Base-by-base conservation (phyloP, 1,140 invertebrate species). In the Cardiocondyla obscurior region DNA sequence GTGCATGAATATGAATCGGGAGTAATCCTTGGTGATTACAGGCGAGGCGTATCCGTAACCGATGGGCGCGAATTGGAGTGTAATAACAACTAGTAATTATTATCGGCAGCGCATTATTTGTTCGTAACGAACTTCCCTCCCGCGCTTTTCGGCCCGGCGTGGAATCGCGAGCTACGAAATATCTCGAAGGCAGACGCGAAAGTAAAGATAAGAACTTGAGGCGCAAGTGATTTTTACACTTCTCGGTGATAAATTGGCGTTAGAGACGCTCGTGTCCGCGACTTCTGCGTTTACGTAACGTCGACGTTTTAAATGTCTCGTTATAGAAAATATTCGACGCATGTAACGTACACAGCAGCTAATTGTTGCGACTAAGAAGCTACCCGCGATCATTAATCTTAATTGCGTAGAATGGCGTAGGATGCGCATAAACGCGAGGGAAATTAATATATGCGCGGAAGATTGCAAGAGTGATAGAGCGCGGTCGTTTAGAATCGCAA, bases 1-100 rank as follows among this genome's bases (percentile, higher is more conserved):
- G 55, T 44, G 25, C 58, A 86, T 86, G 85, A 86, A 86, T 86
- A 86, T 86, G 85, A 86, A 86, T 86, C 64, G 81, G 49, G 30
- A 42, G 84, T 62, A 51, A 72, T 70, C 53, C 70, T n/a, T 28
- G 62, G 84, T 86, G 82, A 86, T 86, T 86, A 85, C 67, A 64
- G 62, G 51, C 85, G 82, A 84, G 60, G 86, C 82, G 85, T 84
- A 84, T 81, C 85, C 85, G 69, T 81, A 81, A 87, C 85, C 85
- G 81, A 87, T 58, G 60, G 73, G 82, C 74, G 85, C 76, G 85
- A 88, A 88, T 88, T 88, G 82, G 82, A 88, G 85, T 87, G 86
- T 88, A 82, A 88, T 88, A 88, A 88, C 86, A 84, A 87, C 81
- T 83, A 53, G 82, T 84, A 87, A 87, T 88, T 88, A 87, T 87